Percentiles rank a stretch among this genome's conserved stretches.
These are phyloP conservation scores for Trypoxylon attenuatum DNA, from an alignment of 2,888 invertebrate species.

Conservation along the genomic window DNA sequence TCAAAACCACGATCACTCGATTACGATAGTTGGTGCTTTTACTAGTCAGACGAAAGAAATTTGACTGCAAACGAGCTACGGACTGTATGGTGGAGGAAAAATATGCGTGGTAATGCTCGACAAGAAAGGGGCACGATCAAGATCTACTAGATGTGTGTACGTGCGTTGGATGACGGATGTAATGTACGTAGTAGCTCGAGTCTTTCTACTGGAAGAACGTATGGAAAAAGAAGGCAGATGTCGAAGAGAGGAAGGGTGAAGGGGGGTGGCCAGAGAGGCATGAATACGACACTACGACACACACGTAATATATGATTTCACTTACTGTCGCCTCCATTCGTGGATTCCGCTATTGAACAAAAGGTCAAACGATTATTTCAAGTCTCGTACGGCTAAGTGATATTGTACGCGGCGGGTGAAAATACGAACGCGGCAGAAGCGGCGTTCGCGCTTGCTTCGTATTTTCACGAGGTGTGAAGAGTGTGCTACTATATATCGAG, in stretches of 20 bases:
- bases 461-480: conserved; percentile 57
- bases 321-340: conserved; percentile 83
- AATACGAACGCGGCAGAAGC: conserved; percentile 53
- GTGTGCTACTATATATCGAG: conserved; percentile 58
- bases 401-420: conserved; percentile 43
- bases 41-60: conserved; percentile 1
- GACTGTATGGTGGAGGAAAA: not conserved
- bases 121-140: conserved; percentile 7
- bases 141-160: conserved; percentile 1
- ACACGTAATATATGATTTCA: conserved; percentile 71
- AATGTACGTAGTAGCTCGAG: not conserved
- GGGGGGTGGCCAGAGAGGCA: not conserved
- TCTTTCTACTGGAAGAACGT: not conserved
- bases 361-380: conserved; percentile 74
- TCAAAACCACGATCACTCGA: too few species aligned
- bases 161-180: conserved; percentile 6
- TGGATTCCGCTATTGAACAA: conserved; percentile 82
- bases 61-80: conserved; percentile 27
- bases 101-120: conserved; percentile 1
- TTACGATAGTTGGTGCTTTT: too few species aligned
- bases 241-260: conserved; percentile 3
- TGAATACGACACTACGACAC: conserved; percentile 57
- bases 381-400: conserved; percentile 25
- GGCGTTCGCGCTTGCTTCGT: conserved; percentile 48
- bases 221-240: conserved; percentile 2